Base-by-base conservation (phyloP, 2,888 invertebrate species). In the Pecten maximus region DNA sequence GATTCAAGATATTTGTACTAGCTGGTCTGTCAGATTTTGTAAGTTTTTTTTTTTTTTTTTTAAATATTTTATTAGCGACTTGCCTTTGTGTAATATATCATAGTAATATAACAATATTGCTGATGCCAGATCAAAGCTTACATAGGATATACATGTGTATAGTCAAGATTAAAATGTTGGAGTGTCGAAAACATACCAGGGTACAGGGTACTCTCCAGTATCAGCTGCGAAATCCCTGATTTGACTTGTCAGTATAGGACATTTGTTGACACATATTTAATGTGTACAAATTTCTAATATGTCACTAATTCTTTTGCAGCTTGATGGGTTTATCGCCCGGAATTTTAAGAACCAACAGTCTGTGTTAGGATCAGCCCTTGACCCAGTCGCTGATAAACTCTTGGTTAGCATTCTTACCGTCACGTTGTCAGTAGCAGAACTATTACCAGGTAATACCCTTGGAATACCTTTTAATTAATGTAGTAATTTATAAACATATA, bases 311-410 rank as follows among this genome's bases (percentile, higher is more conserved):
- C 40, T 96, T 95, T 96, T 97, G 86, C 96, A 98, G 98, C 96
- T 98, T 89, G 99, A 99, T 97, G 99, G 99, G 12, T 99, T 98
- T 98, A 99, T 99, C 96, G 99, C 99, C 0, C 97, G 99, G 91
- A 98, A 98, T 89, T 99, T 98, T 98, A 98, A 98, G 92, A 98
- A 98, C 50, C 99, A 99, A 96, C 98, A 98, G 40, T 98, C 99
- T 44, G 98, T 98, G 96, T 97, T 99, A 96, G 99, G 99, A 0
- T 99, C 99, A 91, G 99, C 99, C 95, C 97, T 99, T 28, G 99
- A 99, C 97, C 99, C 99, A 0, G 98, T 99, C 97, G 99, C 99
- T 2, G 99, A 99, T 97, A 99, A 99, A 97, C 97, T 99, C 60
- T 97, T 99, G 2, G 98, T 99, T 93, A 98, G 98, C 19, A 98